These are phyloP conservation scores for Coturnix japonica DNA, from an alignment of 2,113 vertebrate species.

Conservation along the genomic window DNA sequence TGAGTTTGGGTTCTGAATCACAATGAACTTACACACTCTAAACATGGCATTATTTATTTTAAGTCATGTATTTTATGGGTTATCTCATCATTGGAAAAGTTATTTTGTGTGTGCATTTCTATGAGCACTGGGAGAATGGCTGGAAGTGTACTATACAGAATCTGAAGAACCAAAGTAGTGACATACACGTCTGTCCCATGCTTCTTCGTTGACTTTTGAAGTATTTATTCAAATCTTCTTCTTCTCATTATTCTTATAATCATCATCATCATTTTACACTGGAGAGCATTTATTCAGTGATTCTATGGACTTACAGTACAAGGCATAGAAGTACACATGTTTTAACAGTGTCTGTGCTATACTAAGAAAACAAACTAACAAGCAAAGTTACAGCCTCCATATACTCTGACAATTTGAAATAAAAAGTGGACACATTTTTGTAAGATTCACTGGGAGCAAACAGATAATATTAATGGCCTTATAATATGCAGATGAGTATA, in stretches of 20 bases:
- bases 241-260: neutral
- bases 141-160: neutral
- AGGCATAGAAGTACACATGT: neutral
- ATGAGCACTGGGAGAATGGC: neutral
- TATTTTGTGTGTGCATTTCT: neutral
- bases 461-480: neutral
- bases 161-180: neutral
- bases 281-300: neutral
- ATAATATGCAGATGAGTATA: conserved; percentile 21
- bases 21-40: accelerated
- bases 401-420: neutral
- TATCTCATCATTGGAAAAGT: neutral
- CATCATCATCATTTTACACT: neutral
- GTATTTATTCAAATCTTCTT: neutral
- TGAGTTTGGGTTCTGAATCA: neutral
- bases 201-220: neutral
- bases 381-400: neutral
- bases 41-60: neutral
- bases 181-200: accelerated
- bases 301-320: neutral
- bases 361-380: neutral
- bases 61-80: neutral
- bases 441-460: conserved; percentile 12
- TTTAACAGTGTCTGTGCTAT: neutral
- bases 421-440: neutral